Conservation (phyloP, 2,888 invertebrate species). For the Coenonympha glycerion region DNA sequence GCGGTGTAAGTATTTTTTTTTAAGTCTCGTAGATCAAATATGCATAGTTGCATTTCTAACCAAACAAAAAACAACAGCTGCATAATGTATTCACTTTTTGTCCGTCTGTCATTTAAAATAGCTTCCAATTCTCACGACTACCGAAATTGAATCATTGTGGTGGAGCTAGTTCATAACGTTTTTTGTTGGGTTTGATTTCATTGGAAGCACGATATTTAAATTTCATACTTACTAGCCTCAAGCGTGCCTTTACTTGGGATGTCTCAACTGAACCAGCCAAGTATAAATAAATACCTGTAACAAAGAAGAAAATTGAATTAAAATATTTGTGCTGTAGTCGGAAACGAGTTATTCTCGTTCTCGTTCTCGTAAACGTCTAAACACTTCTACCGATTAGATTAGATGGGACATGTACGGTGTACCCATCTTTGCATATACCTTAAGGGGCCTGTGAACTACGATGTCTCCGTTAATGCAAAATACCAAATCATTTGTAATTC, state of each 20-base stretch:
- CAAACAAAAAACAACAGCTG: not conserved
- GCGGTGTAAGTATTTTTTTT: too few relatives aligned
- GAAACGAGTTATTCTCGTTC: too few relatives aligned
- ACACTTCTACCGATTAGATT: too few relatives aligned
- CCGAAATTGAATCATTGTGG: constrained; percentile 4
- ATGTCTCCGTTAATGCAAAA: too few relatives aligned
- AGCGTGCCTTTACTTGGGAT: not conserved
- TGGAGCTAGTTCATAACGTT: constrained; percentile 1
- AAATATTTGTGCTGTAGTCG: not conserved
- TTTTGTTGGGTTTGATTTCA: not conserved
- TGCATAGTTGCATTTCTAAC: not conserved
- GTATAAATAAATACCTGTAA: constrained; percentile 28
- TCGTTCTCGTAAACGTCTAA: too few relatives aligned
- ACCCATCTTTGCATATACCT: too few relatives aligned
- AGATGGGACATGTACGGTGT: too few relatives aligned
- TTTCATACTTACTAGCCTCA: too few relatives aligned
- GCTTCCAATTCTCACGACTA: constrained; percentile 6
- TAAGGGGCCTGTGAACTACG: too few relatives aligned
- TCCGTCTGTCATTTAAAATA: not conserved
- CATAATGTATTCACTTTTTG: not conserved
- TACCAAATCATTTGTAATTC: too few relatives aligned
- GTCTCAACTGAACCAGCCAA: not conserved
- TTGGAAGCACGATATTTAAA: not conserved
- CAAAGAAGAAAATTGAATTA: constrained; percentile 6
- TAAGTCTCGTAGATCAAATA: too few relatives aligned